phyloP scores from a whole-genome alignment of 2,797 vertebrate species.

The Menidia menidia region DNA sequence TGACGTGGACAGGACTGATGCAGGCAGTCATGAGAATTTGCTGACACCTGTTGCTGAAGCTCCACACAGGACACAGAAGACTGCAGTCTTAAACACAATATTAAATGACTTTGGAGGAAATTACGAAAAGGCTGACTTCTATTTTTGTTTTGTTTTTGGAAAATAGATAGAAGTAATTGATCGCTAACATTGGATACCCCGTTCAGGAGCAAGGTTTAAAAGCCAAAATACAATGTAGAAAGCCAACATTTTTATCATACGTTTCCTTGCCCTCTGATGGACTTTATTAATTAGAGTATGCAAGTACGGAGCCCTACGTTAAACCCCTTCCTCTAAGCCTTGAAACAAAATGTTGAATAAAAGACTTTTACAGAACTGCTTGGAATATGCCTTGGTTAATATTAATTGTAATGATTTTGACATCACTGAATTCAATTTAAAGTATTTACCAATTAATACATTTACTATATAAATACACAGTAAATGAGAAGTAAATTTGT shows the following conservation, averaged over 20 bases:
- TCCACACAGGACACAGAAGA: conserved; percentile 68
- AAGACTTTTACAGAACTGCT: conserved; percentile 80
- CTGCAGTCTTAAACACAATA: conserved; percentile 74
- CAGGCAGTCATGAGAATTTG: conserved; percentile 61
- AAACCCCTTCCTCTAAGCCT: conserved; percentile 66
- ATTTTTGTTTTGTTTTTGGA: conserved; percentile 62
- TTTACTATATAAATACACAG: background rate
- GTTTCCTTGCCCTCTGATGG: conserved; percentile 65
- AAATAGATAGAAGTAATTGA: conserved; percentile 70
- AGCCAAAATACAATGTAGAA: conserved; percentile 80
- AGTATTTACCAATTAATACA: no score
- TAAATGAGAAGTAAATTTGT: background rate
- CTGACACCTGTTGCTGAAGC: conserved; percentile 66
- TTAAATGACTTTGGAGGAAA: conserved; percentile 65
- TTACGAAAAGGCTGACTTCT: conserved; percentile 75
- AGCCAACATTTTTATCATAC: conserved; percentile 78
- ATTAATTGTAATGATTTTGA: background rate
- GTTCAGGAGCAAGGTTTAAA: conserved; percentile 68
- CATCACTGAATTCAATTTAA: background rate
- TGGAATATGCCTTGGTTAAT: conserved; percentile 43
- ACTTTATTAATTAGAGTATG: conserved; percentile 73
- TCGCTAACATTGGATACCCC: conserved; percentile 60
- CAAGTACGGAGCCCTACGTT: conserved; percentile 63
- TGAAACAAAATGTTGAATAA: conserved; percentile 83
- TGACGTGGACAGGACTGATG: conserved; percentile 69